phyloP scores from a whole-genome alignment of 2,113 vertebrate species.

The Phycodurus eques region DNA sequence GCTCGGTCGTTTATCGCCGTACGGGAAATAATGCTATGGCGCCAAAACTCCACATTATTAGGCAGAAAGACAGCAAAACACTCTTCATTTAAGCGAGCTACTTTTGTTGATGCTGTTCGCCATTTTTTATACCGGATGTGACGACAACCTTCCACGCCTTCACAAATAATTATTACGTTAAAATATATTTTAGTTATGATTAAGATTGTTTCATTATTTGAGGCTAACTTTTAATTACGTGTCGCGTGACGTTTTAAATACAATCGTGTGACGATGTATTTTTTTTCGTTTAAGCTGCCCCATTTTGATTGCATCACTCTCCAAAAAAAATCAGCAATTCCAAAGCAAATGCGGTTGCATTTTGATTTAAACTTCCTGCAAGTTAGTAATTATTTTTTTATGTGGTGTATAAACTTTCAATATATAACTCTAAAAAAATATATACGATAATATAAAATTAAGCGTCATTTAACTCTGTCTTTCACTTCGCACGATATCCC shows the following conservation, averaged over 20 bases:
- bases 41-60: background rate
- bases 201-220: background rate
- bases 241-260: background rate
- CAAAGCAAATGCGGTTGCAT: background rate
- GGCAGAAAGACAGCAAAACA: slow-evolving; percentile 12
- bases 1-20: background rate
- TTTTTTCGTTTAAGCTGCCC: background rate
- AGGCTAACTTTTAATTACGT: background rate
- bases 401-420: too few relatives aligned
- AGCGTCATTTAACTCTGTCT: too few relatives aligned
- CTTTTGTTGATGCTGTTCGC: slow-evolving; percentile 18
- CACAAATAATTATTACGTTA: background rate
- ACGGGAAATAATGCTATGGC: background rate
- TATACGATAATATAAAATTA: too few relatives aligned
- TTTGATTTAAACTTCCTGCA: too few relatives aligned
- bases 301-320: background rate
- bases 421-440: too few relatives aligned
- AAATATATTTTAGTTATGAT: background rate
- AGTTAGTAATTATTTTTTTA: too few relatives aligned
- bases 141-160: slow-evolving; percentile 4
- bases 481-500: too few relatives aligned
- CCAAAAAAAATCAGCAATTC: background rate
- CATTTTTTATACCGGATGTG: slow-evolving; percentile 68
- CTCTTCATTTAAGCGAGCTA: background rate
- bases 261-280: background rate